Evolutionary conservation across 2,113 vertebrate genomes (phyloP).

Genomic region (Lathamus discolor): DNA sequence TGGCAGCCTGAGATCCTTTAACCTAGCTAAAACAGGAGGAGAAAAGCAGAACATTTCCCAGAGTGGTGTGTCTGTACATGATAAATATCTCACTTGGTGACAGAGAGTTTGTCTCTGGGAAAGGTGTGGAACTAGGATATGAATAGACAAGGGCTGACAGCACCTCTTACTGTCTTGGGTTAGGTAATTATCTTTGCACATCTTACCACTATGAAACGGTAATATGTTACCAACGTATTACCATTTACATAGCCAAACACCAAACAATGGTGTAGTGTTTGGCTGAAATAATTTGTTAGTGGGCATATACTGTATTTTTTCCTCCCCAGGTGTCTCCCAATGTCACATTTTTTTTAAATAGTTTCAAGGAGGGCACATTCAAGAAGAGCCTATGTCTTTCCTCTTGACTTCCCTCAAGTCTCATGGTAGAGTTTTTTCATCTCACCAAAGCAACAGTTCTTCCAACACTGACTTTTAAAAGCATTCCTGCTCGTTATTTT

Average conservation of each 20-base stretch:
- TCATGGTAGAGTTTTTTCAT: neutral
- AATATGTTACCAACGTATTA: too few relatives aligned
- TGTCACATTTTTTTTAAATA: neutral
- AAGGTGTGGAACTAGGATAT: neutral
- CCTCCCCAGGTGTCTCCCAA: neutral
- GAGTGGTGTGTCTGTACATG: neutral
- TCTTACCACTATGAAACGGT: neutral
- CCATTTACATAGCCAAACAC: too few relatives aligned
- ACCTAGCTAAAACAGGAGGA: neutral
- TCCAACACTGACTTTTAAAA: slow-evolving; percentile 16
- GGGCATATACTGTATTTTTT: neutral
- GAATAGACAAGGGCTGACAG: neutral
- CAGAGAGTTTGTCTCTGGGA: neutral
- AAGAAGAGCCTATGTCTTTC: neutral
- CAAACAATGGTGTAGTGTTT: neutral
- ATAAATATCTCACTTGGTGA: neutral
- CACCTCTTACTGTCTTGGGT: neutral
- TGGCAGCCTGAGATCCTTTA: neutral
- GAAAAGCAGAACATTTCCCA: neutral
- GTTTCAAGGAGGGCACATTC: neutral
- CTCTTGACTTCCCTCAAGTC: neutral
- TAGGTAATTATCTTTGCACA: neutral
- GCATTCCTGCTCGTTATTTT: slow-evolving; percentile 14
- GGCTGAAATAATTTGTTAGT: neutral
- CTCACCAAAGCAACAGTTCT: neutral